Evolutionary conservation across 2,888 invertebrate genomes (phyloP).

Genomic region (Drosophila nigricruria): DNA sequence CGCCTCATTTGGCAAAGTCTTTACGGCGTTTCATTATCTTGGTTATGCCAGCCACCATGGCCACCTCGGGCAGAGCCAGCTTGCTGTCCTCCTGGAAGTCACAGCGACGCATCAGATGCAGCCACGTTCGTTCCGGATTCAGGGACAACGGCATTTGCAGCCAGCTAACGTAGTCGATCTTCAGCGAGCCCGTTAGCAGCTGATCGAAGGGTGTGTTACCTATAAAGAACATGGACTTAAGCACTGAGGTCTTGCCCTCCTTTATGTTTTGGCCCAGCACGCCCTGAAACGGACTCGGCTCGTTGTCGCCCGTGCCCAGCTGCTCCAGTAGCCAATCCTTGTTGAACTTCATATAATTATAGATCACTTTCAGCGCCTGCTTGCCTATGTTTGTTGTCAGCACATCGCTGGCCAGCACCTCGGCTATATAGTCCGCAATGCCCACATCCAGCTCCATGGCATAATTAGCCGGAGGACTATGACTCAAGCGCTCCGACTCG

Average conservation of each 20-base stretch:
- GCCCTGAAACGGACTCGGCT: constrained; percentile 80
- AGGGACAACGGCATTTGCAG: constrained; percentile 86
- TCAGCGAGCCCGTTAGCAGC: constrained; percentile 86
- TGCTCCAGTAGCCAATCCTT: constrained; percentile 89
- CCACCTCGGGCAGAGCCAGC: constrained; percentile 84
- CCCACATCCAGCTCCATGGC: constrained; percentile 85
- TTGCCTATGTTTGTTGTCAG: constrained; percentile 88
- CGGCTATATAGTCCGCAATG: constrained; percentile 86
- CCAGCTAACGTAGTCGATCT: constrained; percentile 85
- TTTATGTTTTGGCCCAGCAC: constrained; percentile 84
- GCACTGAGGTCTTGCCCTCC: constrained; percentile 86
- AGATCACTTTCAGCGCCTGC: constrained; percentile 86
- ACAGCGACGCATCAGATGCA: constrained; percentile 85
- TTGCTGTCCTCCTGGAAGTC: constrained; percentile 85
- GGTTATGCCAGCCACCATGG: constrained; percentile 85
- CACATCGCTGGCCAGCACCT: constrained; percentile 88
- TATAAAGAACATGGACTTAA: constrained; percentile 93
- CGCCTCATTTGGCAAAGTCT: constrained; percentile 70
- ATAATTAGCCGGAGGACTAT: constrained; percentile 82
- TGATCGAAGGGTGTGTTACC: constrained; percentile 91
- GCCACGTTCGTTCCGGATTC: constrained; percentile 85
- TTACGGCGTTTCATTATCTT: constrained; percentile 83
- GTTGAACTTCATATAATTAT: constrained; percentile 90
- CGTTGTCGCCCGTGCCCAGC: constrained; percentile 85
- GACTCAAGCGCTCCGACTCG: constrained; percentile 80